Base-by-base conservation (phyloP, 2,797 vertebrate species). In the Phrynocephalus vlangalii region DNA sequence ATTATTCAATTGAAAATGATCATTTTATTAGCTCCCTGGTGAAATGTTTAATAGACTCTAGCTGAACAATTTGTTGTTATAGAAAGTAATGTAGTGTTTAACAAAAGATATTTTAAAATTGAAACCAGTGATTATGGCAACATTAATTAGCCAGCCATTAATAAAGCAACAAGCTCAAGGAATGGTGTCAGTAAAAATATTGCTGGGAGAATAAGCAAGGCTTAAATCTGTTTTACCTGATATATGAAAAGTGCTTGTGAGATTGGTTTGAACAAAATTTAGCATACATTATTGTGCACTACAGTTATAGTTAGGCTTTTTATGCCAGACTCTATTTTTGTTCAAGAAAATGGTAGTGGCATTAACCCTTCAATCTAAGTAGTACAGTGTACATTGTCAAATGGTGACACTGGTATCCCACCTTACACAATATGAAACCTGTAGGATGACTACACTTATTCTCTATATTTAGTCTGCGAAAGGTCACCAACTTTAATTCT, bases 101-200 rank as follows among this genome's bases (percentile, higher is more conserved):
- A 92, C 3, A 85, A 88, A 88, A 89, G 79, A 16, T 52, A 30
- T 78, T 94, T 90, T 89, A 78, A 81, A 88, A 83, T 13, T 66
- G 87, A 88, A 67, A 87, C 92, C 85, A 92, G 79, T 76, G 83
- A 81, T 87, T 89, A 83, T 86, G 80, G 70, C 38, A 79, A 73
- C 86, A 83, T 68, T 91, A 85, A 93, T 93, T 93, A 92, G 91
- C 86, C 86, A 90, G 67, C 79, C 87, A 75, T 91, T 92, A 91
- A 83, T 30, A 75, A 84, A 91, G 91, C 86, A 93, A 83, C 85
- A 91, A 87, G 85, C 72, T 80, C 73, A 52, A 33, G 67, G 30
- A 86, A 85, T 84, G 44, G 79, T 84, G 44, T 89, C 48, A 30
- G 0, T 81, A 50, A 83, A 56, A 33, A 30, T 90, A 90, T 73